Percentiles rank a stretch among this genome's conserved stretches.
These are phyloP conservation scores for Galerucella calmariensis DNA, from an alignment of 2,888 invertebrate species.

Conservation along the genomic window DNA sequence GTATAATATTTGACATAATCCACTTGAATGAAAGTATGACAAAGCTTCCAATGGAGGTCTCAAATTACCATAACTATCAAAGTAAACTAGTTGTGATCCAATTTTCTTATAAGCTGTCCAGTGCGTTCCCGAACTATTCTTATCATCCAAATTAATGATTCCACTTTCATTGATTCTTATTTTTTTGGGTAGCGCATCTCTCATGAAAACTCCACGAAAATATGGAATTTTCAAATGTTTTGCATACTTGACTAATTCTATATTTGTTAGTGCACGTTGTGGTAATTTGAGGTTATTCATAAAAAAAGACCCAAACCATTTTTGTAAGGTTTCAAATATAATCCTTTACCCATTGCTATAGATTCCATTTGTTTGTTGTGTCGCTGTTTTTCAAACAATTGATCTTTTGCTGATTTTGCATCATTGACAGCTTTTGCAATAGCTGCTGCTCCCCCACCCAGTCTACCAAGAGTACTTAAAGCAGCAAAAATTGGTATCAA, in stretches of 20 bases:
- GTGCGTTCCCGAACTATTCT: neutral
- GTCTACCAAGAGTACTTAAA: neutral
- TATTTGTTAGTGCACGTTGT: neutral
- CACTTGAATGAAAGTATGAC: no score
- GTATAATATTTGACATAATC: no score
- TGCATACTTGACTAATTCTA: constrained; percentile 9
- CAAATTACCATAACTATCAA: no score
- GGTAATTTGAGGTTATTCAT: constrained; percentile 9
- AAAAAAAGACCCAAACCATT: neutral
- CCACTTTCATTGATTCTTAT: no score
- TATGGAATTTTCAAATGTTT: neutral
- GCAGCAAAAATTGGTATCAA: neutral
- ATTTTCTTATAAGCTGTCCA: constrained; percentile 10
- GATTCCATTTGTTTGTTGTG: constrained; percentile 1
- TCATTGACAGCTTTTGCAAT: neutral
- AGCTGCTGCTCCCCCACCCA: neutral
- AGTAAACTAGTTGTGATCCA: neutral
- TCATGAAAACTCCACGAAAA: neutral
- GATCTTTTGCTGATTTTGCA: neutral
- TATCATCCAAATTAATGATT: no score
- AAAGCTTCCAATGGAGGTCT: no score
- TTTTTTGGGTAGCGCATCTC: no score
- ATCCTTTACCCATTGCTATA: constrained; percentile 16
- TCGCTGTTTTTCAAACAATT: neutral
- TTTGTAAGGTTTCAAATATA: constrained; percentile 7